Base-by-base conservation (phyloP, 1,140 invertebrate species). In the Trichoplusia ni region DNA sequence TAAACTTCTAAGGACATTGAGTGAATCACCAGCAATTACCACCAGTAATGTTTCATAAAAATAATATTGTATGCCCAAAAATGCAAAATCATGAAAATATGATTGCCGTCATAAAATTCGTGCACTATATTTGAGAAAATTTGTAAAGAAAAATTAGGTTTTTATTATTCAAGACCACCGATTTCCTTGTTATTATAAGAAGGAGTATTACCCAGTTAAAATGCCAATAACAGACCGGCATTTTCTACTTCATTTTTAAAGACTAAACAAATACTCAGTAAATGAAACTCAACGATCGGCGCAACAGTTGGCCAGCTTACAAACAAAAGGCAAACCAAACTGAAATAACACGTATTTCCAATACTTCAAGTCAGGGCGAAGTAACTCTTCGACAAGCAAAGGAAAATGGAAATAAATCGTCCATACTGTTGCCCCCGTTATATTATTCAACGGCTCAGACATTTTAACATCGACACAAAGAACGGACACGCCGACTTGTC, bases 401-500 rank as follows among this genome's bases (percentile, higher is more conserved):
- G 38, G 56, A 38, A 61, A 56, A 67, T 61, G 47, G 42, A 67
- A 67, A 67, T 60, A 54, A 67, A 67, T 67, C 46, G 64, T 6
- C 38, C 38, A 46, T 46, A 33, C 46, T 44, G 56, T 27, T 25
- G 5, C 25, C 40, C 47, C 51, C 23, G 13, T 46, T 67, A 54
- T 54, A 51, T 66, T 66, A 67, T 67, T 67, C 64, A 67, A 16
- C 19, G 13, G 18, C 42, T 7, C 18, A 19, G 31, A 46, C 64
- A 29, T 44, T 51, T 54, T 49, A 29, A 47, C 19, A 37, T 14
- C 18, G n/a, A 27, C 27, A 46, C 13, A 58, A 27, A 31, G 25
- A 46, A 13, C n/a, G n/a, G n/a, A n/a, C n/a, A n/a, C n/a, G n/a
- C n/a, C n/a, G 54, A 9, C 14, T 7, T 47, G 56, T 60, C 19